These are phyloP conservation scores for Bimastos eiseni DNA, from an alignment of 2,888 invertebrate species.

Conservation along the genomic window DNA sequence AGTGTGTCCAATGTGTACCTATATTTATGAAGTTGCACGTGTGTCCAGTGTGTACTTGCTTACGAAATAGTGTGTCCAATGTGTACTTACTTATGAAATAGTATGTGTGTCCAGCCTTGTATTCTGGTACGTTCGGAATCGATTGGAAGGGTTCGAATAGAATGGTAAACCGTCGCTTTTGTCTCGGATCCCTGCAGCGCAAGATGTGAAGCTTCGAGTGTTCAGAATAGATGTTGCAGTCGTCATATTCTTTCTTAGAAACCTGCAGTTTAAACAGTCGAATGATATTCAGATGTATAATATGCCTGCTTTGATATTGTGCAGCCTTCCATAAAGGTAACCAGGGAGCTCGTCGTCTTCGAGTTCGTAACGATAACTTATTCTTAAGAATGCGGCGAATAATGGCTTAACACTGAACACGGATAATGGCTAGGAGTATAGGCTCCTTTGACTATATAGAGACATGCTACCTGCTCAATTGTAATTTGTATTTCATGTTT, in stretches of 20 bases:
- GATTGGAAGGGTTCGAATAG: constrained; percentile 36
- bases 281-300: not conserved
- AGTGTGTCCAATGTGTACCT: no score
- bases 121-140: constrained; percentile 37
- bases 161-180: constrained; percentile 32
- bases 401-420: not conserved
- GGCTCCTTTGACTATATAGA: no score
- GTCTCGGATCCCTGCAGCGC: constrained; percentile 33
- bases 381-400: not conserved
- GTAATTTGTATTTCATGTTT: no score
- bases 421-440: not conserved
- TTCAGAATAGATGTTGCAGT: constrained; percentile 24
- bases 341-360: not conserved
- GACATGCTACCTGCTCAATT: no score
- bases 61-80: no score
- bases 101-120: constrained; percentile 34
- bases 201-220: constrained; percentile 29
- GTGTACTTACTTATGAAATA: constrained; percentile 39
- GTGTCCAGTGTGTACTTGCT: no score
- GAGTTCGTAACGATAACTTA: not conserved
- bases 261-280: constrained; percentile 20
- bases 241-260: constrained; percentile 35
- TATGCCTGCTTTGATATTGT: not conserved
- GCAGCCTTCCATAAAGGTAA: not conserved
- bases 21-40: no score